phyloP scores from a whole-genome alignment of 2,888 invertebrate species.

The Saturnia pavonia region DNA sequence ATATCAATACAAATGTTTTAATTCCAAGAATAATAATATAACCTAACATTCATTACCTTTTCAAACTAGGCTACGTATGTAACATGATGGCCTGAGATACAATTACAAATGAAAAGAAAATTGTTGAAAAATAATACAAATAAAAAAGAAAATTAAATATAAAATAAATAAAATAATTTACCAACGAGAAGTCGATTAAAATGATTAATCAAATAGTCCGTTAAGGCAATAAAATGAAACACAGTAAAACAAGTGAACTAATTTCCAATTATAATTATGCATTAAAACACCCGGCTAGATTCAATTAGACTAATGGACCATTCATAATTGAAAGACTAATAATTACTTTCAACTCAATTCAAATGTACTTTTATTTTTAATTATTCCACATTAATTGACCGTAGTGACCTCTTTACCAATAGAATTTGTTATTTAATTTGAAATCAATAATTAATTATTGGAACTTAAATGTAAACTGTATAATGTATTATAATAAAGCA shows the following conservation, averaged over 20 bases:
- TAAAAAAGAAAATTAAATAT: neutral
- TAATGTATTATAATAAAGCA: no score
- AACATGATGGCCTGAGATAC: no score
- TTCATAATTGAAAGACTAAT: constrained; percentile 6
- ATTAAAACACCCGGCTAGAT: constrained; percentile 2
- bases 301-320: constrained; percentile 3
- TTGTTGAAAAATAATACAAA: no score
- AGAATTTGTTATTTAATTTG: neutral
- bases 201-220: neutral
- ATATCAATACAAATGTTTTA: no score
- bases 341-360: constrained; percentile 2
- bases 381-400: neutral
- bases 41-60: no score
- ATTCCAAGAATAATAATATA: no score
- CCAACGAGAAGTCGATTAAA: neutral
- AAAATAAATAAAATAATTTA: neutral
- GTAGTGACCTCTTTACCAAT: neutral
- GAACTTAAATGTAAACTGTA: neutral
- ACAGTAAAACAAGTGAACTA: neutral
- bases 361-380: neutral
- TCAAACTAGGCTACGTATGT: no score
- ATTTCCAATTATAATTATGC: neutral
- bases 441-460: neutral
- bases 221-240: neutral
- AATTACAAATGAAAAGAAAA: no score